phyloP scores from a whole-genome alignment of 1,140 invertebrate genomes.

The Hycleus cichorii region DNA sequence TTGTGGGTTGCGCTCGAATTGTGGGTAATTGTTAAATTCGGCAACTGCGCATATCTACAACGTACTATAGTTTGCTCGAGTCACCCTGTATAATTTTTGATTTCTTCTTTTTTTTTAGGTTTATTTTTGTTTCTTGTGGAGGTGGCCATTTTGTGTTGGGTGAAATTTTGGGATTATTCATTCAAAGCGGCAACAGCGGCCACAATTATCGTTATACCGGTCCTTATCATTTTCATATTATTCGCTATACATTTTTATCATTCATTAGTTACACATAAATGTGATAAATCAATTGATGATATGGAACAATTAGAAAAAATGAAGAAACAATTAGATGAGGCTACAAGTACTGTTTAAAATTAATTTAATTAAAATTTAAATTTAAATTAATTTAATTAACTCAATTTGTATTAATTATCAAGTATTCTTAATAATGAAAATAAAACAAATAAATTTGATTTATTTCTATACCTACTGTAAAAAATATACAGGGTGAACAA shows the following conservation, averaged over 20 bases:
- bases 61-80: no score
- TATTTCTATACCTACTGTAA: no score
- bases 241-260: conserved; percentile 89
- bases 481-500: no score
- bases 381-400: no score
- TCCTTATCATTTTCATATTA: conserved; percentile 75
- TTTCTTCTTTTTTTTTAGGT: conserved; percentile 41
- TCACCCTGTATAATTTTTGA: neutral
- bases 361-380: no score
- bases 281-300: conserved; percentile 58
- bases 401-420: no score
- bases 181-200: conserved; percentile 72
- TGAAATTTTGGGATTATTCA: conserved; percentile 77
- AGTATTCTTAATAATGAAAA: no score
- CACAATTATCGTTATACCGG: conserved; percentile 83
- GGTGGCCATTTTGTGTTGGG: conserved; percentile 86
- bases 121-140: conserved; percentile 71
- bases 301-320: conserved; percentile 64
- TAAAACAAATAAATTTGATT: no score
- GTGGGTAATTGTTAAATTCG: no score
- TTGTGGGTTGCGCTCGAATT: no score
- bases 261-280: conserved; percentile 75
- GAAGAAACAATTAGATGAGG: conserved; percentile 60
- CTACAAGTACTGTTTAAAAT: conserved; percentile 30
- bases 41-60: no score